A percentile compares a stretch with the other conserved stretches of the same genome.
Evolutionary conservation across 2,888 invertebrate genomes (phyloP).

Genomic region (Stictocephala bisonia): DNA sequence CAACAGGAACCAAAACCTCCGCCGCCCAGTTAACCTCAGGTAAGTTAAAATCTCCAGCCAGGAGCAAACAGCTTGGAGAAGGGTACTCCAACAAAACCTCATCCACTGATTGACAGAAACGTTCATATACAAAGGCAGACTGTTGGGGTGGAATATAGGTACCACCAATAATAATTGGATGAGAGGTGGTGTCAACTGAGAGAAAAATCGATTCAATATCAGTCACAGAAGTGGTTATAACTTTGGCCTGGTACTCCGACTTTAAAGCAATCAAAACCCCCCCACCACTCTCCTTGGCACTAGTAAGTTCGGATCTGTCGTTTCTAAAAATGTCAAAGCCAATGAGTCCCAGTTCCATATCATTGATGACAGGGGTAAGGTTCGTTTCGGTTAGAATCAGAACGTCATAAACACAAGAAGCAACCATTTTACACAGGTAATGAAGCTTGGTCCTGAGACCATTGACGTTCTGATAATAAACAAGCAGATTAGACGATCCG

Average conservation of each 20-base stretch:
- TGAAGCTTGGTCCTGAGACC: neutral
- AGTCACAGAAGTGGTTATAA: neutral
- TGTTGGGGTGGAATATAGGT: constrained; percentile 18
- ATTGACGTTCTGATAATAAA: constrained; percentile 22
- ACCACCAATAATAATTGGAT: constrained; percentile 19
- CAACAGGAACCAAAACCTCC: neutral
- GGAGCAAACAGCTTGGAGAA: neutral
- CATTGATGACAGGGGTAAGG: constrained; percentile 17
- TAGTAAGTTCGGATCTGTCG: neutral
- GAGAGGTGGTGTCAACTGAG: neutral
- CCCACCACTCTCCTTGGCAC: constrained; percentile 9
- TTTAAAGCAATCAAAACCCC: neutral
- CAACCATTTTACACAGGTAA: neutral
- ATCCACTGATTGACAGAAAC: neutral
- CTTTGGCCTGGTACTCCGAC: neutral
- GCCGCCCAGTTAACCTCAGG: constrained; percentile 8
- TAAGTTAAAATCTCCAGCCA: constrained; percentile 11
- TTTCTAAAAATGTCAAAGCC: constrained; percentile 5
- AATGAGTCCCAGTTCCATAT: neutral
- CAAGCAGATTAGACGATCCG: neutral
- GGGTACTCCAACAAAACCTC: neutral
- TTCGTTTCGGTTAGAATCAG: neutral
- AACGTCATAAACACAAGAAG: neutral
- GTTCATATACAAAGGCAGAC: constrained; percentile 1
- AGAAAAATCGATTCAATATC: neutral